Base-by-base conservation (phyloP, 2,888 invertebrate genomes). In the Coremacera marginata region DNA sequence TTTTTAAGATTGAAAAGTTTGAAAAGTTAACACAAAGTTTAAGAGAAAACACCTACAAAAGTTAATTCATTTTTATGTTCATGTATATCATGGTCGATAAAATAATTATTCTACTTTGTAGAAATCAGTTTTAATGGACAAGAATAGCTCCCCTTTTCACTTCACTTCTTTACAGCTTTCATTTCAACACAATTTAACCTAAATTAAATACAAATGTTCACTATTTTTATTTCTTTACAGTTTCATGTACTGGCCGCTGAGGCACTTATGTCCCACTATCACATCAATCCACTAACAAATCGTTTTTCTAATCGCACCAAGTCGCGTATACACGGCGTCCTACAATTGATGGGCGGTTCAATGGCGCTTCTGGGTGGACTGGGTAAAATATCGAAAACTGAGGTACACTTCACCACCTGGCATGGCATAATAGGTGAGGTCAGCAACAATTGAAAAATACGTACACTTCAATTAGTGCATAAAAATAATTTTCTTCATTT, bases 181-280 rank as follows among this genome's bases (percentile, higher is more conserved):
- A 52, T 73, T 63, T 27, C 31, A 49, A 63, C 34, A 31, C 22
- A 74, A 25, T 55, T 65, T 27, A 62, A 67, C 67, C 34, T 37
- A 37, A 57, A 73, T 31, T 44, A 14, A 62, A 60, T 51, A 49
- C 25, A 22, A n/a, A 22, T 37, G 44, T 60, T 44, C 11, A 9
- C 25, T 34, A n/a, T n/a, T 78, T 70, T 16, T 49, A 1, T 52
- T 68, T 74, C 37, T 27, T 74, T 80, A 0, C 68, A 89, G 88
- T 88, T 86, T 65, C 88, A 89, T 78, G 84, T 89, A 37, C 81
- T 89, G 9, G 84, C 85, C 44, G 88, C 88, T 4, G 84, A 89
- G 79, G 89, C 88, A 16, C 80, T 89, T 65, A 88, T 89, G 87
- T 87, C 88, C 19, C 88, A 89, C 79, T 88, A 88, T 75, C 85